Evolutionary conservation across 2,113 vertebrate species (phyloP).

Genomic region (Apteryx owenii): DNA sequence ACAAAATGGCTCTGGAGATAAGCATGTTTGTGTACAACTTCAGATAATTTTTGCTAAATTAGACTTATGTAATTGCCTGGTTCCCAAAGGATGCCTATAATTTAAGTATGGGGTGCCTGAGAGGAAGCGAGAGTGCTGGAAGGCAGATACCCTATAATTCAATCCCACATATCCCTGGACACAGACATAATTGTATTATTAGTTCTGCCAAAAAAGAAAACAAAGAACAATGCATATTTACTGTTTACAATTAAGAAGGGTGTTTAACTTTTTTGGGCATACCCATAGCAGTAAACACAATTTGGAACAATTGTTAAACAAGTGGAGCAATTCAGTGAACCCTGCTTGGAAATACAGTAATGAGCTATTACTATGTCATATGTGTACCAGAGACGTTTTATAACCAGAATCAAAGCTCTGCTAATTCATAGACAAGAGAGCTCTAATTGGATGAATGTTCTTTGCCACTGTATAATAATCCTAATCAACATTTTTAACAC

Average conservation of each 20-base stretch:
- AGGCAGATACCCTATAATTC: background rate
- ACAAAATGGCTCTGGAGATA: background rate
- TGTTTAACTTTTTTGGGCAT: background rate
- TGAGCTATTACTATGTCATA: background rate
- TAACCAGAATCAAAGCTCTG: background rate
- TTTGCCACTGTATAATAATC: background rate
- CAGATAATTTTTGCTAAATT: slow-evolving; percentile 5
- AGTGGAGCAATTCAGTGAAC: background rate
- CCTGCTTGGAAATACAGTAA: background rate
- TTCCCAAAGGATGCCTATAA: background rate
- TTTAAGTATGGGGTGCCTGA: background rate
- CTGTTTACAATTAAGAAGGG: background rate
- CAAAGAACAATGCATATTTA: background rate
- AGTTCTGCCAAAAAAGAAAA: slow-evolving; percentile 34
- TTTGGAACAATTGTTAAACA: background rate
- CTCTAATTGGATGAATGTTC: background rate
- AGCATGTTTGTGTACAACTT: background rate
- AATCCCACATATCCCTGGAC: background rate
- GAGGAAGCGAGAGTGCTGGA: background rate
- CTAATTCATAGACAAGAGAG: background rate
- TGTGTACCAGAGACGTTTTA: background rate
- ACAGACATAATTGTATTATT: background rate
- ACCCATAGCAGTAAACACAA: background rate
- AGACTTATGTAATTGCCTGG: background rate
- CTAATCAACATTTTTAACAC: background rate